Percentiles rank a stretch among this genome's conserved stretches.
These are phyloP conservation scores for Labroides dimidiatus DNA, from an alignment of 2,797 vertebrate species.

Conservation along the genomic window DNA sequence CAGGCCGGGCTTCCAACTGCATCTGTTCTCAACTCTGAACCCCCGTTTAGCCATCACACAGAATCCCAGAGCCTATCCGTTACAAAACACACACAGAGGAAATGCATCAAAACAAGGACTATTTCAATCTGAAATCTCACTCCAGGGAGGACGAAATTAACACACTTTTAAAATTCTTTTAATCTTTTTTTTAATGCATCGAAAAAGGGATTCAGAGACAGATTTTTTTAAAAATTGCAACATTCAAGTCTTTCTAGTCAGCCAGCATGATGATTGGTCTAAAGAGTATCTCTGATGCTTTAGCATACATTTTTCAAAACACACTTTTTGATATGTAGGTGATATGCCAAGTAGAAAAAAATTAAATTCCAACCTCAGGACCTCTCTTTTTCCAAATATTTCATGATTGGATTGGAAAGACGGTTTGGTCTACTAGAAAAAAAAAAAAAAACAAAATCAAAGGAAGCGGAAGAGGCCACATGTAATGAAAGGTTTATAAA, in stretches of 20 bases:
- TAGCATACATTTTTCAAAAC: conserved; percentile 42
- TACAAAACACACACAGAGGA: conserved; percentile 61
- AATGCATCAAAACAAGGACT: conserved; percentile 44
- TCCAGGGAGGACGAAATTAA: conserved; percentile 42
- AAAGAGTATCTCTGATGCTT: conserved; percentile 35
- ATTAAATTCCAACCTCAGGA: conserved; percentile 30
- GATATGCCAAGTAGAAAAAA: conserved; percentile 51
- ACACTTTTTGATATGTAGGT: conserved; percentile 67
- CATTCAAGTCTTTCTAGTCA: conserved; percentile 76
- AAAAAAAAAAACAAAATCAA: conserved; percentile 41
- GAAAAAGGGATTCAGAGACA: conserved; percentile 45
- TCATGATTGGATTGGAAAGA: conserved; percentile 41
- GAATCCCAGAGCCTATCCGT: conserved; percentile 37
- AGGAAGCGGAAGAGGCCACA: conserved; percentile 63
- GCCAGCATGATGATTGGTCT: conserved; percentile 75
- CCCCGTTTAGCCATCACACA: conserved; percentile 35
- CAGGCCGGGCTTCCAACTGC: conserved; percentile 63
- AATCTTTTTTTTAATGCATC: conserved; percentile 39
- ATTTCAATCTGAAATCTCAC: conserved; percentile 49
- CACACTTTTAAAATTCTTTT: conserved; percentile 49
- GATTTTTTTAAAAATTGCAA: conserved; percentile 57
- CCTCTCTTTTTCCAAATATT: conserved; percentile 28
- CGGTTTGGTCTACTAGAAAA: conserved; percentile 42
- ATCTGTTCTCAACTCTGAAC: conserved; percentile 48
- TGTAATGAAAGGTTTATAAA: conserved; percentile 38